A percentile compares a stretch with the other conserved stretches of the same genome.
These are phyloP conservation scores for Xyrichtys novacula DNA, from an alignment of 2,797 vertebrate genomes.

Conservation along the genomic window DNA sequence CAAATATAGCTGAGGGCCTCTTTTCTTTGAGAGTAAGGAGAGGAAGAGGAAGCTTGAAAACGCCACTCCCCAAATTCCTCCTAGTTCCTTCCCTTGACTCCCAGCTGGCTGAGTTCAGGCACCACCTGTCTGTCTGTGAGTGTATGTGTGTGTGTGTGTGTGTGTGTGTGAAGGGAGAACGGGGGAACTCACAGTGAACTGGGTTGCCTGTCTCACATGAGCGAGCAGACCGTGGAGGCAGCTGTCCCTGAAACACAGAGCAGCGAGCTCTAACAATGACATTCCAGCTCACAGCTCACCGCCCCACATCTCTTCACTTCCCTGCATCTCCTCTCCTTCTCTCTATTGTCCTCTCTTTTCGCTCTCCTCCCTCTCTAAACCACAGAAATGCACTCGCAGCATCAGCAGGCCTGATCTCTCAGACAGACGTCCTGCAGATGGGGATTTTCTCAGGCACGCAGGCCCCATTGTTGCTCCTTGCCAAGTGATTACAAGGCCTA, in stretches of 20 bases:
- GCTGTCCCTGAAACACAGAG: slow-evolving; percentile 67
- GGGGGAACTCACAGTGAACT: slow-evolving; percentile 20
- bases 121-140: slow-evolving; percentile 64
- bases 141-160: slow-evolving; percentile 40
- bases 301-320: slow-evolving; percentile 37
- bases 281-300: slow-evolving; percentile 66
- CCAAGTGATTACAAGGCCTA: slow-evolving; percentile 61
- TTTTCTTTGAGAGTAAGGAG: slow-evolving; percentile 51
- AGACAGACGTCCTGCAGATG: slow-evolving; percentile 47
- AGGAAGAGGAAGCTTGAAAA: slow-evolving; percentile 76
- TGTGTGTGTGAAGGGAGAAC: slow-evolving; percentile 40
- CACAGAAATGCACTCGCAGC: slow-evolving; percentile 37
- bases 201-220: slow-evolving; percentile 52
- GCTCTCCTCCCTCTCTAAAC: slow-evolving; percentile 8
- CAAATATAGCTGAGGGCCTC: slow-evolving; percentile 26
- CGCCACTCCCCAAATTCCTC: slow-evolving; percentile 78
- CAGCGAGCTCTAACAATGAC: slow-evolving; percentile 70
- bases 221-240: slow-evolving; percentile 54
- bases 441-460: slow-evolving; percentile 58
- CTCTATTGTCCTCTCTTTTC: slow-evolving; percentile 38
- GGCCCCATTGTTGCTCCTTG: slow-evolving; percentile 68
- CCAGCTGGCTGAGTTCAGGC: slow-evolving; percentile 59
- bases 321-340: slow-evolving; percentile 21
- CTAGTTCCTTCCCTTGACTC: slow-evolving; percentile 72
- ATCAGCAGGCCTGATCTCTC: slow-evolving; percentile 39